phyloP scores from a whole-genome alignment of 2,797 vertebrate genomes.

The Onychomys arenicola region DNA sequence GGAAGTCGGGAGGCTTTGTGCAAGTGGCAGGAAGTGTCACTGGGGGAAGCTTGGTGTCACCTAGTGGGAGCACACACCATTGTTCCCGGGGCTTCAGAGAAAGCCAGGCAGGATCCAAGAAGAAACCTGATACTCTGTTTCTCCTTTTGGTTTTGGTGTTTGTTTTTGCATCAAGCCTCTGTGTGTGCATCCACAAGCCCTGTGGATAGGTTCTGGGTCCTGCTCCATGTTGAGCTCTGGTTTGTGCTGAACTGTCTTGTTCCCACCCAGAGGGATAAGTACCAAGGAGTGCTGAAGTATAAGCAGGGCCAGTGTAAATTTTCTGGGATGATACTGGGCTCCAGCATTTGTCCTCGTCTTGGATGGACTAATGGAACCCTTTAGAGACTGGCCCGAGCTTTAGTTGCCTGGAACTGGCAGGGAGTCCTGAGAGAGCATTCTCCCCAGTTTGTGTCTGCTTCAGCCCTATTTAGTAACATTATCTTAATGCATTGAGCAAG shows the following conservation, averaged over 20 bases:
- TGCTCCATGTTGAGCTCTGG: background rate
- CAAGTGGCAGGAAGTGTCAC: background rate
- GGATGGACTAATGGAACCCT: background rate
- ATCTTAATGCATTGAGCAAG: background rate
- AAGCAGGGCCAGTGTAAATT: background rate
- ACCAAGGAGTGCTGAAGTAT: background rate
- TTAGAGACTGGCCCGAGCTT: slow-evolving; percentile 5
- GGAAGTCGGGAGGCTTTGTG: slow-evolving; percentile 62
- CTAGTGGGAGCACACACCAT: background rate
- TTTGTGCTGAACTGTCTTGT: background rate
- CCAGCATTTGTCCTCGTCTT: background rate
- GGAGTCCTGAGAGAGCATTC: background rate
- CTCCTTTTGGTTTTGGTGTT: background rate
- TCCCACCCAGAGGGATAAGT: background rate
- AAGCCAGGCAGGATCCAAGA: background rate
- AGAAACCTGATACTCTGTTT: background rate
- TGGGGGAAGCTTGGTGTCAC: slow-evolving; percentile 5
- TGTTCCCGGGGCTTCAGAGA: background rate
- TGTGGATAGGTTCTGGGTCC: background rate
- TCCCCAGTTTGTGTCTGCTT: background rate
- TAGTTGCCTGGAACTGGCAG: background rate
- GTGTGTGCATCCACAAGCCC: background rate
- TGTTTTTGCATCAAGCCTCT: background rate
- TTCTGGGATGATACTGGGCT: background rate
- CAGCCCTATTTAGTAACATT: background rate